These are phyloP conservation scores for Papilio polytes DNA, from an alignment of 1,140 invertebrate genomes.

Conservation along the genomic window DNA sequence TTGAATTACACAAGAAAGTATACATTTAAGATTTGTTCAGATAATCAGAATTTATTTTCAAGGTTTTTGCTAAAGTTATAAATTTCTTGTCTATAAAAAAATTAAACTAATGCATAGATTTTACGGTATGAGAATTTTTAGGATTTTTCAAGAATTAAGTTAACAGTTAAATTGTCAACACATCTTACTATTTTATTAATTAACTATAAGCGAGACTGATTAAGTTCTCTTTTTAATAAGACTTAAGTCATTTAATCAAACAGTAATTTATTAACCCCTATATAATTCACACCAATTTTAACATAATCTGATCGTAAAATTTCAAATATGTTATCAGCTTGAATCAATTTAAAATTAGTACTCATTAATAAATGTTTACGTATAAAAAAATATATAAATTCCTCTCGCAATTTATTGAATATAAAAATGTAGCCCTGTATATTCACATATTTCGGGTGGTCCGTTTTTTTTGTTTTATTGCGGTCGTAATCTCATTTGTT, in stretches of 20 bases:
- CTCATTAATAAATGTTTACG: conserved; percentile 17
- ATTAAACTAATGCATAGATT: background rate
- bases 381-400: conserved; percentile 1
- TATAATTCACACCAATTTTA: conserved; percentile 12
- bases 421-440: conserved; percentile 42
- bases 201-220: background rate
- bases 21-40: no score
- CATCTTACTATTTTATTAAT: background rate
- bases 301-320: conserved; percentile 6
- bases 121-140: background rate
- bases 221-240: background rate
- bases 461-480: conserved; percentile 50
- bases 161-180: background rate
- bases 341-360: background rate
- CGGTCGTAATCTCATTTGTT: conserved; percentile 45
- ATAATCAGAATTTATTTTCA: no score
- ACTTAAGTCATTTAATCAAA: conserved; percentile 4
- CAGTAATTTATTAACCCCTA: conserved; percentile 4
- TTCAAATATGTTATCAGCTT: background rate
- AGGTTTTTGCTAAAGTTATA: background rate
- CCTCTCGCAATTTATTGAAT: background rate
- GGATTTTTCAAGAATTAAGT: background rate
- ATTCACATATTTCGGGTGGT: conserved; percentile 50
- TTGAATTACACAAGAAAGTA: background rate
- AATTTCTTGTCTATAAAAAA: background rate